Conservation (phyloP, 2,888 invertebrate species). For the Troglohyphantes excavatus region DNA sequence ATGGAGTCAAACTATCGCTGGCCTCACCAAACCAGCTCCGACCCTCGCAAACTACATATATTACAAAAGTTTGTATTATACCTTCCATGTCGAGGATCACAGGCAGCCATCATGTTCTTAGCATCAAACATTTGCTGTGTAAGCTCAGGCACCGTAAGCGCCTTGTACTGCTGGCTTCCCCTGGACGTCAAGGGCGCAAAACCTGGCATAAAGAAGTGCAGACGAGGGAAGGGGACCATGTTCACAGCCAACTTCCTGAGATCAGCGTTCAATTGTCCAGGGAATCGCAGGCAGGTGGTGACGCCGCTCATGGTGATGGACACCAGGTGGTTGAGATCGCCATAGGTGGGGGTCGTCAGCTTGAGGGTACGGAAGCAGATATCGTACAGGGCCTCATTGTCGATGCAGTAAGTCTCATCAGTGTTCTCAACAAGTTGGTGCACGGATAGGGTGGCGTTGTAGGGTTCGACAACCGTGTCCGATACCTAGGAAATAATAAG, state of each 20-base stretch:
- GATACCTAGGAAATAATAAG: conserved; percentile 87
- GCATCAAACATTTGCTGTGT: conserved; percentile 84
- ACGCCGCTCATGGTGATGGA: conserved; percentile 91
- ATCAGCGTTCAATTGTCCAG: conserved; percentile 96
- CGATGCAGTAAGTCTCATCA: conserved; percentile 94
- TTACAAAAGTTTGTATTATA: conserved; percentile 82
- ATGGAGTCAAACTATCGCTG: too few relatives aligned
- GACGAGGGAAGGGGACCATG: conserved; percentile 98
- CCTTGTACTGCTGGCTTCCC: conserved; percentile 81
- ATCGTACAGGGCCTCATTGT: conserved; percentile 86
- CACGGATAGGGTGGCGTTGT: conserved; percentile 92
- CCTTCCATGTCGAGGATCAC: conserved; percentile 84
- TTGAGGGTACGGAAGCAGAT: conserved; percentile 89
- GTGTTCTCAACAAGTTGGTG: conserved; percentile 94
- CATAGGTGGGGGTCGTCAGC: conserved; percentile 84
- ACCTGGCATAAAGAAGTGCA: conserved; percentile 81
- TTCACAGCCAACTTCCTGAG: conserved; percentile 95
- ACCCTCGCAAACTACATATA: too few relatives aligned
- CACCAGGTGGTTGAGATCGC: conserved; percentile 84
- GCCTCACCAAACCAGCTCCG: too few relatives aligned
- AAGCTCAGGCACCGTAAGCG: conserved; percentile 83
- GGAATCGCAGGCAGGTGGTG: conserved; percentile 95
- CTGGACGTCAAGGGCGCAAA: conserved; percentile 80
- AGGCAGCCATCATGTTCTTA: conserved; percentile 85
- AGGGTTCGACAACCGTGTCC: conserved; percentile 86